Conservation (phyloP, 2,113 vertebrate species). For the Lophotis ruficrista region DNA sequence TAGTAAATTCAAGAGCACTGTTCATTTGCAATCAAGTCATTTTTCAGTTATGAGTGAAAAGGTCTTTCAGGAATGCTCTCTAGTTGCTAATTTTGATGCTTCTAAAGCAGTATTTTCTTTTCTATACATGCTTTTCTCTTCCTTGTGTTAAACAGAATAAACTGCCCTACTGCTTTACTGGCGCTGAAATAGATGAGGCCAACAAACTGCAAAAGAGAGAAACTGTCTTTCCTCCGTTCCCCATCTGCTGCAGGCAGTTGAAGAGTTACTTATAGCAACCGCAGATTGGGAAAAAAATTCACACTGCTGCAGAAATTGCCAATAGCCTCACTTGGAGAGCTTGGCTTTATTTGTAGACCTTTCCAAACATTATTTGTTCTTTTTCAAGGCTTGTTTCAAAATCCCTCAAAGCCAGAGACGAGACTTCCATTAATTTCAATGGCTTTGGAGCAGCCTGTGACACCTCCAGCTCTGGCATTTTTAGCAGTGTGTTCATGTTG, state of each 20-base stretch:
- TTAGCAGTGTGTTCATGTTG: neutral
- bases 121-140: neutral
- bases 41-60: neutral
- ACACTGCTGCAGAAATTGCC: slow-evolving; percentile 17
- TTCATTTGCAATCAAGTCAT: neutral
- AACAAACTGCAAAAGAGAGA: slow-evolving; percentile 14
- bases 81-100: neutral
- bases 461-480: neutral
- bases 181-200: neutral
- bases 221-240: slow-evolving; percentile 20
- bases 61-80: neutral
- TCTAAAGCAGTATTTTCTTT: neutral
- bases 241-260: slow-evolving; percentile 37
- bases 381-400: slow-evolving; percentile 18
- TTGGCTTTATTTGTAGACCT: slow-evolving; percentile 27
- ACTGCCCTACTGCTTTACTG: neutral
- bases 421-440: neutral
- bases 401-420: neutral
- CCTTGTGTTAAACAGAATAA: slow-evolving; percentile 10
- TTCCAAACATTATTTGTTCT: slow-evolving; percentile 37
- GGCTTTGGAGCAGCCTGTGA: neutral
- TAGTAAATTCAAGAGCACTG: neutral
- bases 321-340: neutral
- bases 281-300: slow-evolving; percentile 22
- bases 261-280: slow-evolving; percentile 54